Percentiles rank a stretch among this genome's conserved stretches.
Evolutionary conservation across 2,797 vertebrate species (phyloP).

Genomic region (Sebastes cheni): DNA sequence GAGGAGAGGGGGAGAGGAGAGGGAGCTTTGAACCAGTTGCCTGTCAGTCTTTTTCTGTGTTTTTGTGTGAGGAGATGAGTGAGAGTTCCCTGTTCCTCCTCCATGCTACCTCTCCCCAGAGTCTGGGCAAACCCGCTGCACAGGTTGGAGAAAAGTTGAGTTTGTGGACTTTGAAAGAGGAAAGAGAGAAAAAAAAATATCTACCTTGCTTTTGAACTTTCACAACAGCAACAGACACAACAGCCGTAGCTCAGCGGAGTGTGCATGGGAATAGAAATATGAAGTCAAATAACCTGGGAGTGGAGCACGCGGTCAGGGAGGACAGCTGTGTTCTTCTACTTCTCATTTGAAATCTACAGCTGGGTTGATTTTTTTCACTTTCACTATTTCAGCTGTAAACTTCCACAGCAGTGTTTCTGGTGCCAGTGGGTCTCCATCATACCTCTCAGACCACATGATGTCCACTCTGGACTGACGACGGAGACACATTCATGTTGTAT

Average conservation of each 20-base stretch:
- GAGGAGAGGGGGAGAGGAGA: slow-evolving; percentile 67
- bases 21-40: slow-evolving; percentile 78
- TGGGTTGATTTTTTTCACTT: slow-evolving; percentile 17
- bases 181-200: slow-evolving; percentile 47
- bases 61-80: slow-evolving; percentile 70
- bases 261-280: slow-evolving; percentile 45
- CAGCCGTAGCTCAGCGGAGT: slow-evolving; percentile 46
- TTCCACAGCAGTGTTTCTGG: background rate
- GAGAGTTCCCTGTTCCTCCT: slow-evolving; percentile 70
- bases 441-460: background rate
- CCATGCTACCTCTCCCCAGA: slow-evolving; percentile 72
- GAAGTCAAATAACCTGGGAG: slow-evolving; percentile 42
- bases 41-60: slow-evolving; percentile 80
- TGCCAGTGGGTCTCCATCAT: background rate
- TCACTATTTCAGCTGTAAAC: slow-evolving; percentile 8
- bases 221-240: slow-evolving; percentile 69
- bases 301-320: slow-evolving; percentile 49
- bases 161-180: slow-evolving; percentile 79
- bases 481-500: background rate
- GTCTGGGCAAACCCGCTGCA: slow-evolving; percentile 72
- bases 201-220: slow-evolving; percentile 72
- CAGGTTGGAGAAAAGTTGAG: slow-evolving; percentile 78
- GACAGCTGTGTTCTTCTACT: slow-evolving; percentile 31
- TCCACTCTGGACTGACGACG: background rate
- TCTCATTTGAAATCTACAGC: slow-evolving; percentile 45